Evolutionary conservation across 1,140 invertebrate species (phyloP).

Genomic region (Eubasilissa regina): DNA sequence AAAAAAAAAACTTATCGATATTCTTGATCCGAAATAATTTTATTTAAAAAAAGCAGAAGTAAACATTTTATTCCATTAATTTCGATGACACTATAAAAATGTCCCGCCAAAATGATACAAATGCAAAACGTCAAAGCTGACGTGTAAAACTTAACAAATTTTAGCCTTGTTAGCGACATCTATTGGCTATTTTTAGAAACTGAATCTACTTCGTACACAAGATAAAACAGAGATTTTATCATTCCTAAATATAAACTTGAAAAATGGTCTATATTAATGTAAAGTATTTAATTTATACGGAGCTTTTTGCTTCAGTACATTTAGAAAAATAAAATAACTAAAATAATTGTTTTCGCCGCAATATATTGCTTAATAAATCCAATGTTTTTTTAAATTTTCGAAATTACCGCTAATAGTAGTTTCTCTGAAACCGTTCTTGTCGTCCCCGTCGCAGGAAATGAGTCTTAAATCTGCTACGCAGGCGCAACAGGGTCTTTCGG

Average conservation of each 20-base stretch:
- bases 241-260: not conserved
- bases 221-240: conserved; percentile 20
- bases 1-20: too few relatives aligned
- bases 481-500: conserved; percentile 72
- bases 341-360: too few relatives aligned
- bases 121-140: conserved; percentile 51
- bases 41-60: not conserved
- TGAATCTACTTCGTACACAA: not conserved
- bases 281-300: too few relatives aligned
- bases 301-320: too few relatives aligned
- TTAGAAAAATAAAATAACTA: too few relatives aligned
- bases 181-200: not conserved
- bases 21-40: not conserved
- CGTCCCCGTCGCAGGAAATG: conserved; percentile 72
- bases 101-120: conserved; percentile 47
- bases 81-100: conserved; percentile 10
- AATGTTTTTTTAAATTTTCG: not conserved
- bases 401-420: conserved; percentile 57
- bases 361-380: not conserved
- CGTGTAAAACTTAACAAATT: conserved; percentile 45
- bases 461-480: conserved; percentile 72
- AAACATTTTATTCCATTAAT: not conserved
- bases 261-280: too few relatives aligned
- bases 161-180: conserved; percentile 23
- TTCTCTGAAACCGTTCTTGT: conserved; percentile 64